Evolutionary conservation across 1,140 invertebrate species (phyloP).

Genomic region (Zaprionus ghesquierei): DNA sequence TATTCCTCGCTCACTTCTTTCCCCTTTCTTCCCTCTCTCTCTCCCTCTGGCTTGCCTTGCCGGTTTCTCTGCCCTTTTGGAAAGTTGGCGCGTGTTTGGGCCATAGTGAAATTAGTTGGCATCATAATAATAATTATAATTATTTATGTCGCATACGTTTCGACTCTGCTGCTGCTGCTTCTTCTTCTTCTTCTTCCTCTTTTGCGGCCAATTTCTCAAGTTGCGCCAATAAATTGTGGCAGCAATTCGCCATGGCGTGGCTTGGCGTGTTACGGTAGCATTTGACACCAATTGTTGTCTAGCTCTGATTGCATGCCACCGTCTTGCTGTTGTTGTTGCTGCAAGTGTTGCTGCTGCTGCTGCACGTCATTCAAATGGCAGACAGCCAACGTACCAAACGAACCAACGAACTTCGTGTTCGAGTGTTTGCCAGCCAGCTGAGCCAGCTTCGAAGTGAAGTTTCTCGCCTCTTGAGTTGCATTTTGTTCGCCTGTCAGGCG

Average conservation of each 20-base stretch:
- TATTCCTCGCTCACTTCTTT: not conserved
- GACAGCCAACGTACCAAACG: conserved; percentile 62
- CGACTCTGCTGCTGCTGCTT: not conserved
- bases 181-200: not conserved
- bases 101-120: conserved; percentile 36
- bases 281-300: conserved; percentile 74
- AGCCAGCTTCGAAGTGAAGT: conserved; percentile 22
- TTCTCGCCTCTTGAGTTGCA: conserved; percentile 57
- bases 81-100: conserved; percentile 20
- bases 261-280: conserved; percentile 67
- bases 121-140: conserved; percentile 25
- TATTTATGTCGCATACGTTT: conserved; percentile 16
- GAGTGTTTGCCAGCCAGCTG: conserved; percentile 44
- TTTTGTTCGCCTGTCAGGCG: conserved; percentile 41
- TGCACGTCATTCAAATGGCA: conserved; percentile 76
- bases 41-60: not conserved
- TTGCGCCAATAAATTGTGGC: conserved; percentile 39
- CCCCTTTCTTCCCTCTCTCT: not conserved
- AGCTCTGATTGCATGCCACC: conserved; percentile 57
- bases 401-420: conserved; percentile 60
- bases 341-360: conserved; percentile 37
- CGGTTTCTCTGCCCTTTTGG: conserved; percentile 14
- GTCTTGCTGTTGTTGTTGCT: conserved; percentile 29
- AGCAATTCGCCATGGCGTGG: conserved; percentile 53
- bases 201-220: conserved; percentile 36